These are phyloP conservation scores for Acanthoscelides obtectus DNA, from an alignment of 2,888 invertebrate genomes.

Conservation along the genomic window DNA sequence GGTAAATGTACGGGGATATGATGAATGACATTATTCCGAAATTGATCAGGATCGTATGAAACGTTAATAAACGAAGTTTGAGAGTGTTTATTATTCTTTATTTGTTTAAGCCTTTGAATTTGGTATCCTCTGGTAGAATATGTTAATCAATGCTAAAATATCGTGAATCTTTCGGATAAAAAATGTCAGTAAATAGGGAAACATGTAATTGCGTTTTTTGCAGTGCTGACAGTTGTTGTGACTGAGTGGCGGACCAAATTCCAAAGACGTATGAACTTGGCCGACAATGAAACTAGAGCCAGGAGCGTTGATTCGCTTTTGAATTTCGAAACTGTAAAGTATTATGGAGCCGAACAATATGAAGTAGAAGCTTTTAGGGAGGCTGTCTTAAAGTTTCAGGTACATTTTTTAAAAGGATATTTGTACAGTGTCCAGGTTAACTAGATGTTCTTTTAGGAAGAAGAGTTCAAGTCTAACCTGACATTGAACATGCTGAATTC, in stretches of 20 bases:
- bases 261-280: conserved; percentile 87
- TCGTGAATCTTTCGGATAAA: too few species aligned
- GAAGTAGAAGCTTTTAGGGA: conserved; percentile 82
- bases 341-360: conserved; percentile 91
- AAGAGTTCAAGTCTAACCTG: conserved; percentile 84
- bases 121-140: too few species aligned
- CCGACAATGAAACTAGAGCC: conserved; percentile 89
- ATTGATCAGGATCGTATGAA: too few species aligned
- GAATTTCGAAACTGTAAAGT: conserved; percentile 98
- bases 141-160: too few species aligned
- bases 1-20: too few species aligned
- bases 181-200: too few species aligned
- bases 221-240: conserved; percentile 80
- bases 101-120: too few species aligned
- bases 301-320: conserved; percentile 92
- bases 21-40: too few species aligned
- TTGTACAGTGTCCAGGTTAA: not conserved
- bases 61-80: not conserved
- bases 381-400: conserved; percentile 83
- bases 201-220: conserved; percentile 24
- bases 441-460: conserved; percentile 55
- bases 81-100: too few species aligned
- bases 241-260: conserved; percentile 98
- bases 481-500: conserved; percentile 89
- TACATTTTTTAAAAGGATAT: conserved; percentile 34